Base-by-base conservation (phyloP, 2,113 vertebrate species). In the Sula dactylatra region DNA sequence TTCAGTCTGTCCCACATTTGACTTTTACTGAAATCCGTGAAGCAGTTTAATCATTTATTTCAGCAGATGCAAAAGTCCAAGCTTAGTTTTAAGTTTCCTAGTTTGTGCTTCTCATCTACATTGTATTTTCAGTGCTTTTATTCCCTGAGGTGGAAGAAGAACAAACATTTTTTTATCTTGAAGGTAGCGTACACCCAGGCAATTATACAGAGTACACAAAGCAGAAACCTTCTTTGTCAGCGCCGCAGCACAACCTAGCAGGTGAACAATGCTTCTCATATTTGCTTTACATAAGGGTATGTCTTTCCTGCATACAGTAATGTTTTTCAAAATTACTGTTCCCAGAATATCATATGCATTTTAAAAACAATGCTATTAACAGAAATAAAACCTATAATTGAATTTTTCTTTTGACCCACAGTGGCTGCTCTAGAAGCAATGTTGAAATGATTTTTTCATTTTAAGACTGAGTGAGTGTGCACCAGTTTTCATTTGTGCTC, bases 191-290 rank as follows among this genome's bases (percentile, higher is more conserved):
- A 93, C 95, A 93, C 93, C 95, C 95, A 95, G 70, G 94, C 67
- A 97, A 91, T 95, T 94, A 85, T 12, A 55, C 20, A 83, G 77
- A 97, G 94, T 82, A 96, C 95, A 95, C 91, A 95, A 91, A 94
- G 91, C 94, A 93, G 78, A 82, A 95, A 82, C 82, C 5, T 34
- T 80, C 82, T 82, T 92, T 90, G 81, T 89, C 73, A 87, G 88
- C 82, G 73, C 58, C 49, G 73, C 65, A 26, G 77, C 21, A 27
- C 84, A 85, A 80, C 62, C 5, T 1, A 40, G 77, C 62, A 90
- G 83, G 72, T 78, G 82, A 94, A 90, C 86, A 92, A 74, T 40
- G 50, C 58, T 91, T 29, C 83, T 85, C 66, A 42, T 61, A 27
- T 94, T 76, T 85, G 34, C 61, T 82, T 89, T 80, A 73, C 45